Base-by-base conservation (phyloP, 2,888 invertebrate genomes). In the Zygogramma bicolorata region DNA sequence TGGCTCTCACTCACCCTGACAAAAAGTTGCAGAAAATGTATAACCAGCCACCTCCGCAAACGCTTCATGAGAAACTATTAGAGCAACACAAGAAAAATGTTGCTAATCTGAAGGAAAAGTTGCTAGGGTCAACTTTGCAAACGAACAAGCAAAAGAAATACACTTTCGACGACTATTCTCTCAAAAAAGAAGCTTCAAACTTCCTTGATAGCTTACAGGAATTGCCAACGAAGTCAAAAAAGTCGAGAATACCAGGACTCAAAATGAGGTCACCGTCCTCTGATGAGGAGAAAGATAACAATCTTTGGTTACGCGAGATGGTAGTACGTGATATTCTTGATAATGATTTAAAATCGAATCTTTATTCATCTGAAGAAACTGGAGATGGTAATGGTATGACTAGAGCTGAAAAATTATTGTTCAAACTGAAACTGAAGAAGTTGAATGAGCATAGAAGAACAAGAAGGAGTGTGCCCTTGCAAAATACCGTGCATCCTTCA, bases 401-500 rank as follows among this genome's bases (percentile, higher is more conserved):
- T 1, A 31, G 31, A 46, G 65, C 61, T 27, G 60, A 73, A 13
- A 77, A 73, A 60, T 65, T 68, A 13, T 18, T 74, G 7, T 69
- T 84, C 42, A 49, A 81, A 10, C 68, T 76, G 40, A 83, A 83
- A 66, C 70, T 83, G 5, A 74, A 77, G 63, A 77, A 62, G 68
- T 70, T 83, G 5, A 83, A 83, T 46, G 70, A 74, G 68, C 59
- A 70, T 18, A 46, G 40, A 22, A 27, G 74, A 75, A 15, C 40
- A 65, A 67, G 72, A 71, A 73, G 75, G 67, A 38, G 31, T 40
- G 8, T 10, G 15, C 7, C 5, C 15, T 1, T 6, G 1, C 1
- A 1, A n/a, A 27, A 63, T 15, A 15, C 27, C 4, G 20, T n/a
- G n/a, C n/a, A n/a, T n/a, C n/a, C n/a, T n/a, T n/a, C n/a, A n/a